Base-by-base conservation (phyloP, 1,140 invertebrate species). In the Sarcophaga bullata region DNA sequence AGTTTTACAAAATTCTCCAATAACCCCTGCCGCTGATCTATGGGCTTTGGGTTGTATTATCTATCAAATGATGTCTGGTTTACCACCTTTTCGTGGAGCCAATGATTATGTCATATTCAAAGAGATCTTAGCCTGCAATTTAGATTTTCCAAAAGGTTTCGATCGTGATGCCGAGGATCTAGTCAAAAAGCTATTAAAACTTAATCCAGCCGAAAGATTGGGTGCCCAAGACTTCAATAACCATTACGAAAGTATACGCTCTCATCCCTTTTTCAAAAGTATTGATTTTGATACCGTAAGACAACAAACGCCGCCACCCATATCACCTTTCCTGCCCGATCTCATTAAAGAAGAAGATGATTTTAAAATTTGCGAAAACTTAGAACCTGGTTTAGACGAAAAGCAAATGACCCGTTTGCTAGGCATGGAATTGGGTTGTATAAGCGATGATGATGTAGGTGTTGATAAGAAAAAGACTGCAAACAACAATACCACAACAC, bases 11-110 rank as follows among this genome's bases (percentile, higher is more conserved):
- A 95, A 97, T 87, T 95, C 96, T 85, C 93, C 92, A 2, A 94
- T 95, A 37, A 95, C 94, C 25, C n/a, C 93, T 83, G 94, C 96
- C 17, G 96, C 96, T 8, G 98, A 99, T 91, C 91, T 99, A n/a
- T 99, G 98, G n/a, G 98, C 98, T 0, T 92, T 99, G 48, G 99
- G 98, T 7, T 99, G 98, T 90, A 98, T 99, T 82, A 92, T 99
- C 72, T 99, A 97, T 91, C 98, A 99, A 92, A 98, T 99, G 95
- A 94, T 99, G 37, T 94, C 97, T 9, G 98, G 98, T 6, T 87
- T 96, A 85, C 96, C 97, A 48, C 98, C 98, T 0, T 99, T 99
- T 91, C 93, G 95, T 84, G 96, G 95, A 62, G 92, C 95, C 82
- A 98, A 95, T 91, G 98, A 99, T 89, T 99, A 98, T 91, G 93